Evolutionary conservation across 2,888 invertebrate genomes (phyloP).

Genomic region (Aporophyla nigra): DNA sequence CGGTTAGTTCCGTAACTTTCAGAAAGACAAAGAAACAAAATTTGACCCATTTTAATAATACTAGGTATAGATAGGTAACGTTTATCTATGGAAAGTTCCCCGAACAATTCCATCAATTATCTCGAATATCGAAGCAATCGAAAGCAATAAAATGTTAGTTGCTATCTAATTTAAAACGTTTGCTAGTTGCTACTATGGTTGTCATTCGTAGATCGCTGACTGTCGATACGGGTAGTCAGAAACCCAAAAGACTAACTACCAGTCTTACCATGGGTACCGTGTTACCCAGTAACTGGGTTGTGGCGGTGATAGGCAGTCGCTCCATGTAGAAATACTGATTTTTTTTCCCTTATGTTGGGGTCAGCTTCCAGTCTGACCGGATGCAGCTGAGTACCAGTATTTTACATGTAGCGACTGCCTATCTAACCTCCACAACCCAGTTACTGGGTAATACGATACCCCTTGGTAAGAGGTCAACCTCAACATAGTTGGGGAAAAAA

Average conservation of each 20-base stretch:
- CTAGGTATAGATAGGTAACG: not conserved
- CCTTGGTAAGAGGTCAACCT: too few relatives aligned
- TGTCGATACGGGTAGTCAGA: not conserved
- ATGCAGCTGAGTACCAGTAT: too few relatives aligned
- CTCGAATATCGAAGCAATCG: not conserved
- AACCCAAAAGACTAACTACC: not conserved
- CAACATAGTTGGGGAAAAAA: not conserved
- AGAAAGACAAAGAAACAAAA: not conserved
- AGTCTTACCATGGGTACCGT: not conserved
- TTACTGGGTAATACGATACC: too few relatives aligned
- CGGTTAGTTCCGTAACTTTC: not conserved
- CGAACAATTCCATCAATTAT: not conserved
- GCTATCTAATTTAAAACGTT: slow-evolving; percentile 4
- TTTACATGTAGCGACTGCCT: too few relatives aligned
- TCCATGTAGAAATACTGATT: not conserved
- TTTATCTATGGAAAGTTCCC: slow-evolving; percentile 1
- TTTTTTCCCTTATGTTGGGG: too few relatives aligned
- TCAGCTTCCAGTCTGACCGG: too few relatives aligned
- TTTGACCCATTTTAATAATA: not conserved
- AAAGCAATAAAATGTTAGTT: slow-evolving; percentile 3
- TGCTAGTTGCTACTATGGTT: not conserved
- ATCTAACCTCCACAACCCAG: too few relatives aligned
- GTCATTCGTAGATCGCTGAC: not conserved
- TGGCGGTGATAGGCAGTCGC: not conserved
- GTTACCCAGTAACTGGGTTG: not conserved